phyloP scores from a whole-genome alignment of 2,888 invertebrate genomes.

The Mesopsocus fuscifrons region DNA sequence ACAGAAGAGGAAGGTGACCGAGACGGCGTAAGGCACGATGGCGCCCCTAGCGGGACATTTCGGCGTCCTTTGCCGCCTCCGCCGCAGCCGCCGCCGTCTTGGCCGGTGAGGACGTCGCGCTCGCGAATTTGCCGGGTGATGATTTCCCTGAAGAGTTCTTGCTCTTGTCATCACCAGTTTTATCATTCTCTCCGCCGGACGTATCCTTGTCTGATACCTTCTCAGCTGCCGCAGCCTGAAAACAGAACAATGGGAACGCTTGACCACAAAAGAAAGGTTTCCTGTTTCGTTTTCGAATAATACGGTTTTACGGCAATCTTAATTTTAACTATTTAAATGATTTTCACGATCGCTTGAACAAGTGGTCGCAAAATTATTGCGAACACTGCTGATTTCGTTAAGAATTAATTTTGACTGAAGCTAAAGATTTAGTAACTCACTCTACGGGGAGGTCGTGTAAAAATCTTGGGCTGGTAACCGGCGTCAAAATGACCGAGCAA shows the following conservation, averaged over 20 bases:
- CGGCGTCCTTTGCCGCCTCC: neutral
- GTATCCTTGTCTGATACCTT: neutral
- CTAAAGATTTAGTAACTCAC: neutral
- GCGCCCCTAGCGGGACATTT: neutral
- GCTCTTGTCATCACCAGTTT: conserved; percentile 1
- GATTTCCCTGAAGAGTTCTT: conserved; percentile 6
- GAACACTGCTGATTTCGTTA: no score
- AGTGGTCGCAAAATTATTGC: no score
- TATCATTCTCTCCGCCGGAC: conserved; percentile 1
- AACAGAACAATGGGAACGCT: no score
- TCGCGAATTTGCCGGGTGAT: conserved; percentile 6
- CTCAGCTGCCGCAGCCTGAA: neutral
- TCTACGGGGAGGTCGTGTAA: neutral
- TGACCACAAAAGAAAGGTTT: no score
- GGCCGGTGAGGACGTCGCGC: conserved; percentile 3
- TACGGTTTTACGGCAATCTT: no score
- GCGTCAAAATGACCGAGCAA: conserved; percentile 4
- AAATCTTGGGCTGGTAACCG: neutral
- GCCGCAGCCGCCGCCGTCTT: neutral
- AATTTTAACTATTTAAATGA: no score
- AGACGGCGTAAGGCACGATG: neutral
- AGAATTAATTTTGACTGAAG: no score
- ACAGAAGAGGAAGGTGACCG: neutral
- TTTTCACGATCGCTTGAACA: no score
- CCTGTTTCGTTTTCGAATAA: no score